These are phyloP conservation scores for Mus pahari DNA, from an alignment of 2,113 vertebrate genomes.

Conservation along the genomic window DNA sequence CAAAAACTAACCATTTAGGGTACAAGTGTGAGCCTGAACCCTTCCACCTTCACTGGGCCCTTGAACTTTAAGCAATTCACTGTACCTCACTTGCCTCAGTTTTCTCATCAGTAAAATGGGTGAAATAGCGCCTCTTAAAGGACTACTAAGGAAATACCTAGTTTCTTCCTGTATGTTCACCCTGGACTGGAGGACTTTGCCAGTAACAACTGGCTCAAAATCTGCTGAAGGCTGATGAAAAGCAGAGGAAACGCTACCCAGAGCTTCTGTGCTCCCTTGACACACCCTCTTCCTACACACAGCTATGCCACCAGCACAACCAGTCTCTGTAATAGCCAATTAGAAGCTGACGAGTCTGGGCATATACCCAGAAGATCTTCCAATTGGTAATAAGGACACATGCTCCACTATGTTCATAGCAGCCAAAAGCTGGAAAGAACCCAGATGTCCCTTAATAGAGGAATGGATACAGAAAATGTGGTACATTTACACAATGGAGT, in stretches of 20 bases:
- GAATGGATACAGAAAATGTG: too few species aligned
- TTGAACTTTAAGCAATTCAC: background rate
- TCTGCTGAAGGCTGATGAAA: background rate
- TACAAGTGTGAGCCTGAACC: background rate
- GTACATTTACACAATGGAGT: too few species aligned
- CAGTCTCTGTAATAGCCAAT: background rate
- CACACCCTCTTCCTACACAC: background rate
- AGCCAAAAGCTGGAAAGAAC: too few species aligned
- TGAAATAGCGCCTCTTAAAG: background rate
- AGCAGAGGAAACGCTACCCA: background rate
- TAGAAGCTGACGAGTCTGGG: background rate
- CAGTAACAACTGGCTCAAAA: background rate
- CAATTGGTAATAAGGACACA: too few species aligned
- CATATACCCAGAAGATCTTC: too few species aligned
- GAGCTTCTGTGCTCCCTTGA: too few species aligned
- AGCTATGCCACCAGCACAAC: background rate
- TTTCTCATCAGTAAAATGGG: conserved; percentile 1
- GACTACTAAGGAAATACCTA: background rate
- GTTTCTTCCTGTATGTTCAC: background rate
- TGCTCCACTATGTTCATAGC: too few species aligned
- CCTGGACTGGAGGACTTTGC: background rate
- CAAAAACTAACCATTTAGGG: background rate
- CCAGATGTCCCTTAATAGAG: too few species aligned
- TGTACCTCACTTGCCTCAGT: background rate
- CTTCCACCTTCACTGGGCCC: background rate